Evolutionary conservation across 1,140 invertebrate genomes (phyloP).

Genomic region (Bombus confusus): DNA sequence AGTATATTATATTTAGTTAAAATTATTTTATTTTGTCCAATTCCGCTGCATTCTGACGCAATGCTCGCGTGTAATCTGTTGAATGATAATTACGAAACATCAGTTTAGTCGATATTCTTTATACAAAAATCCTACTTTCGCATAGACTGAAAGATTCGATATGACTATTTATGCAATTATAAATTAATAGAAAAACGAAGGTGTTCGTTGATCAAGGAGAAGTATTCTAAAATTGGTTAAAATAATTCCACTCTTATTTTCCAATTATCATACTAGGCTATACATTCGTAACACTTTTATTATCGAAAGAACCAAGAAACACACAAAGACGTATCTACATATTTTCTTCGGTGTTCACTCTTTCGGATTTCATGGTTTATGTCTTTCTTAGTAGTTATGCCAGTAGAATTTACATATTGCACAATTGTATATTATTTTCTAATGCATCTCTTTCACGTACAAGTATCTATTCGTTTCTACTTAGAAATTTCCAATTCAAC

Average conservation of each 20-base stretch:
- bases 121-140: neutral
- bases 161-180: neutral
- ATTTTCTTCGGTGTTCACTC: neutral
- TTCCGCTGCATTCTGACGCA: neutral
- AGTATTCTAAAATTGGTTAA: neutral
- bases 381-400: constrained; percentile 21
- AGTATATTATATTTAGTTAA: no score
- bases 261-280: neutral
- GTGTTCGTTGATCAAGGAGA: neutral
- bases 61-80: neutral
- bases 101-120: neutral
- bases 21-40: neutral
- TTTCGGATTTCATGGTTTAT: constrained; percentile 13
- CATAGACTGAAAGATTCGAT: neutral
- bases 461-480: constrained; percentile 3
- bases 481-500: neutral
- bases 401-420: constrained; percentile 13
- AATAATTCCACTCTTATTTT: neutral
- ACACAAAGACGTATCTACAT: neutral
- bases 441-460: neutral
- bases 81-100: neutral
- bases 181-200: neutral
- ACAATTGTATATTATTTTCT: constrained; percentile 15
- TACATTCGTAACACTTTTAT: neutral
- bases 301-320: neutral